These are phyloP conservation scores for Tupaia tana DNA, from an alignment of 2,113 vertebrate genomes.

Conservation along the genomic window DNA sequence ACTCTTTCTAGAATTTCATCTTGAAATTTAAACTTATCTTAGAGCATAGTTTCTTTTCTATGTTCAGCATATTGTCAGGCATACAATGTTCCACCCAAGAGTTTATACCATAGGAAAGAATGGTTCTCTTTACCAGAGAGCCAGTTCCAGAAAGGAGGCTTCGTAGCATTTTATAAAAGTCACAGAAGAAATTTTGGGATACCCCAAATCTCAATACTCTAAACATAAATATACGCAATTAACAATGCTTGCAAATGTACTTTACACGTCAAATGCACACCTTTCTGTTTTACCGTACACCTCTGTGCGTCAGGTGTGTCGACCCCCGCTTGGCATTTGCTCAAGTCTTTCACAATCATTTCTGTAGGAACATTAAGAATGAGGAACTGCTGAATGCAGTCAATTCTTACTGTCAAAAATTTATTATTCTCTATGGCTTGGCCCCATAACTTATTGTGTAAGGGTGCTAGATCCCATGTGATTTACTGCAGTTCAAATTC, in stretches of 20 bases:
- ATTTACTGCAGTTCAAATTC: no score
- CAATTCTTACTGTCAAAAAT: slow-evolving; percentile 5
- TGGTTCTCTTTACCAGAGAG: slow-evolving; percentile 13
- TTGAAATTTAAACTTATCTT: slow-evolving; percentile 33
- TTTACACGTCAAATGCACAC: background rate
- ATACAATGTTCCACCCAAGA: background rate
- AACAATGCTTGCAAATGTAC: background rate
- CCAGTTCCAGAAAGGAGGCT: background rate
- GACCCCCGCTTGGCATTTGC: background rate
- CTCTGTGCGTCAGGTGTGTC: background rate
- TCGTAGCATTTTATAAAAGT: background rate
- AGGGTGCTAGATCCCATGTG: no score
- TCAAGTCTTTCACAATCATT: background rate
- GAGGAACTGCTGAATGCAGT: background rate
- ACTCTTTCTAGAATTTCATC: slow-evolving; percentile 12
- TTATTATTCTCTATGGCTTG: no score
- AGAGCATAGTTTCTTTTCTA: background rate
- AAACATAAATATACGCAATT: background rate
- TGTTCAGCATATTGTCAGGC: background rate
- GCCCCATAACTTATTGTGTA: no score
- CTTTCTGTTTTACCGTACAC: background rate
- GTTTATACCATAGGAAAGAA: background rate
- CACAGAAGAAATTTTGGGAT: background rate
- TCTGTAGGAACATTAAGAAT: background rate
- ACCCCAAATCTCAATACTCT: background rate